Evolutionary conservation across 1,140 invertebrate species (phyloP).

Genomic region (Drosophila repletoides): DNA sequence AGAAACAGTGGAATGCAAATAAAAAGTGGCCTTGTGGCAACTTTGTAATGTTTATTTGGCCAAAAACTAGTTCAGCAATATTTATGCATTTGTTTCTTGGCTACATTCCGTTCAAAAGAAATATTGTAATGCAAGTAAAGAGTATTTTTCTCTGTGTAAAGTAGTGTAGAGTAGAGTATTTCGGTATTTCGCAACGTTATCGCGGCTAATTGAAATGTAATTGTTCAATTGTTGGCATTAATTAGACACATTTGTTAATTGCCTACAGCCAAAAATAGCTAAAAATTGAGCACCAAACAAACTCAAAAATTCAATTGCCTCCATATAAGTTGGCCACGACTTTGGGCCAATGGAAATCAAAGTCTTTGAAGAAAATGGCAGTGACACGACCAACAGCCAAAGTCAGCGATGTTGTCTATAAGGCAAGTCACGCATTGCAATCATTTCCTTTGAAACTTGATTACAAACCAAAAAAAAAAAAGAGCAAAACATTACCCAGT

Average conservation of each 20-base stretch:
- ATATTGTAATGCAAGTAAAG: too few relatives aligned
- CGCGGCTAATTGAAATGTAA: slow-evolving; percentile 65
- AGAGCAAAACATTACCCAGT: neutral
- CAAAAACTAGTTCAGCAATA: too few relatives aligned
- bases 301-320: slow-evolving; percentile 1
- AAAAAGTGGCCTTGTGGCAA: slow-evolving; percentile 9
- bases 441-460: slow-evolving; percentile 68
- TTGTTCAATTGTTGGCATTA: slow-evolving; percentile 64
- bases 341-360: slow-evolving; percentile 22
- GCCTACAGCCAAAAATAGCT: slow-evolving; percentile 53
- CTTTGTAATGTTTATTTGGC: too few relatives aligned
- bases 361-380: slow-evolving; percentile 37
- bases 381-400: slow-evolving; percentile 51
- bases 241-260: slow-evolving; percentile 66
- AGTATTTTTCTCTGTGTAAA: too few relatives aligned
- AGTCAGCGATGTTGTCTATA: slow-evolving; percentile 20
- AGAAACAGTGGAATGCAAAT: slow-evolving; percentile 21
- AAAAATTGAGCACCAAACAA: slow-evolving; percentile 10
- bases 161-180: too few relatives aligned
- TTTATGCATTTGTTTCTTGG: too few relatives aligned
- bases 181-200: slow-evolving; percentile 28
- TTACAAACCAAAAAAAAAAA: slow-evolving; percentile 45
- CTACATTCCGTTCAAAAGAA: too few relatives aligned
- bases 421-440: slow-evolving; percentile 69
- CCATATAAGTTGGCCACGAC: slow-evolving; percentile 8